These are phyloP conservation scores for Microctonus hyperodae DNA, from an alignment of 2,888 invertebrate genomes.

Conservation along the genomic window DNA sequence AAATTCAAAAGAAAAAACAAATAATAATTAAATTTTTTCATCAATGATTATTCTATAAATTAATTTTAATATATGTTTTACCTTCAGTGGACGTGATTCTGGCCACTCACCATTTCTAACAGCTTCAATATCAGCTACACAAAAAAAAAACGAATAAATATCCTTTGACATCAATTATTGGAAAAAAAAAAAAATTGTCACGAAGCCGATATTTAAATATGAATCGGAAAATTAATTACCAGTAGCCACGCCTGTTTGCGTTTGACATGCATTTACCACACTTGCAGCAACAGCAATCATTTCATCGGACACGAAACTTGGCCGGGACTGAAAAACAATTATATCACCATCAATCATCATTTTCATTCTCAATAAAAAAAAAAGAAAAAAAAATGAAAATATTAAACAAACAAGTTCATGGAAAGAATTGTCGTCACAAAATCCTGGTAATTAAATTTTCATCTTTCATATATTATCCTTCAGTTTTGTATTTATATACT, in stretches of 20 bases:
- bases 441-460: background rate
- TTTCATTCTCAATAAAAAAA: background rate
- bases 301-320: slow-evolving; percentile 56
- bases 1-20: slow-evolving; percentile 4
- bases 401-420: background rate
- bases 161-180: too few relatives aligned
- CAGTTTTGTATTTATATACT: too few relatives aligned
- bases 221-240: slow-evolving; percentile 43
- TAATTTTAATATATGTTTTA: slow-evolving; percentile 35
- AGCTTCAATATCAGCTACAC: slow-evolving; percentile 57
- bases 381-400: too few relatives aligned
- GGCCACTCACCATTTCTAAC: slow-evolving; percentile 58
- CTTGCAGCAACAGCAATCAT: slow-evolving; percentile 57
- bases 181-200: slow-evolving; percentile 6
- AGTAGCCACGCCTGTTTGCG: slow-evolving; percentile 55
- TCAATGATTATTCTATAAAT: background rate
- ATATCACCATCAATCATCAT: slow-evolving; percentile 11
- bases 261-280: slow-evolving; percentile 58
- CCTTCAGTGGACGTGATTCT: slow-evolving; percentile 55
- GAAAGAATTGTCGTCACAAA: background rate
- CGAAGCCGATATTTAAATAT: background rate
- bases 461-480: too few relatives aligned
- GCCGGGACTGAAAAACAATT: slow-evolving; percentile 46
- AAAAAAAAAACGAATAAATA: slow-evolving; percentile 19
- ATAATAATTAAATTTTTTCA: background rate